Conservation (phyloP, 1,140 invertebrate species). For the Cydia splendana region DNA sequence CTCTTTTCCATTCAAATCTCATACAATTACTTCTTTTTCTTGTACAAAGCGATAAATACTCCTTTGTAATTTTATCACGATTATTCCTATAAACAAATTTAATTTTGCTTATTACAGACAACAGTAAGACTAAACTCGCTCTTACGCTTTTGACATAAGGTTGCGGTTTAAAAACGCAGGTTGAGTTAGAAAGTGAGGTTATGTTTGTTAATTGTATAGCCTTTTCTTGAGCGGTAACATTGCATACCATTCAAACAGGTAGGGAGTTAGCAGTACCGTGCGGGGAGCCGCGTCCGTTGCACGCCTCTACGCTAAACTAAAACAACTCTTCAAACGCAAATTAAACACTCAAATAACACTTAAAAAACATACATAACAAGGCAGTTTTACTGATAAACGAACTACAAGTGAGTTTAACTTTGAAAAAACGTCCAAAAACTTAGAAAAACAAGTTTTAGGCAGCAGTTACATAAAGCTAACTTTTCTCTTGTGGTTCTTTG, state of each 20-base stretch:
- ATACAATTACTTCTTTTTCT: slow-evolving; percentile 54
- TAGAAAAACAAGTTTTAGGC: slow-evolving; percentile 48
- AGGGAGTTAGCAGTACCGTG: background rate
- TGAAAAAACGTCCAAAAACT: slow-evolving; percentile 35
- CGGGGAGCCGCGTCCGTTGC: slow-evolving; percentile 42
- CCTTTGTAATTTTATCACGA: slow-evolving; percentile 60
- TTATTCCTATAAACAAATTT: slow-evolving; percentile 40
- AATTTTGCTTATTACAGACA: background rate
- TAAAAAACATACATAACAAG: slow-evolving; percentile 33
- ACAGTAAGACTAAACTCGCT: background rate
- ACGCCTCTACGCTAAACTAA: slow-evolving; percentile 34
- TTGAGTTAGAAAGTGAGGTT: slow-evolving; percentile 3
- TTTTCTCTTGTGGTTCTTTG: slow-evolving; percentile 55
- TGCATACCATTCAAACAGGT: background rate
- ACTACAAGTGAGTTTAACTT: background rate
- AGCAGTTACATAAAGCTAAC: slow-evolving; percentile 63
- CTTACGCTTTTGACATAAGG: background rate
- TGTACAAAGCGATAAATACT: slow-evolving; percentile 49
- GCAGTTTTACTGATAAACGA: background rate
- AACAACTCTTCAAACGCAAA: slow-evolving; percentile 2
- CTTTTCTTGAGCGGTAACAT: slow-evolving; percentile 26
- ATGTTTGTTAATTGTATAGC: slow-evolving; percentile 15
- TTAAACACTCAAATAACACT: slow-evolving; percentile 34
- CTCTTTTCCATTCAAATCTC: slow-evolving; percentile 47
- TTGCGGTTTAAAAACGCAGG: background rate